Evolutionary conservation across 2,113 vertebrate species (phyloP).

Genomic region (Lynx canadensis): DNA sequence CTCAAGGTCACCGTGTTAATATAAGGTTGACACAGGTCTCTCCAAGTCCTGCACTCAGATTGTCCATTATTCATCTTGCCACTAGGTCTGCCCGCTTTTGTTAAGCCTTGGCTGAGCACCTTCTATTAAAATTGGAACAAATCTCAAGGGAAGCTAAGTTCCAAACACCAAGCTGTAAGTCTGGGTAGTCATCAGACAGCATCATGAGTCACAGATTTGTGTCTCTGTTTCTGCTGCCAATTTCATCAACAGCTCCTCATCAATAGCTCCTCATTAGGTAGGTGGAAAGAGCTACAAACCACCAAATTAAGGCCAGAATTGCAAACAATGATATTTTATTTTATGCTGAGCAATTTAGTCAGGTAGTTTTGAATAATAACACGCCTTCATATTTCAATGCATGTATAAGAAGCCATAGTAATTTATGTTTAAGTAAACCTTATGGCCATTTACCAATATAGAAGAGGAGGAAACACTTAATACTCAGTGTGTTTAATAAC

Average conservation of each 20-base stretch:
- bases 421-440: constrained; percentile 10
- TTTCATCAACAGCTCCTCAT: constrained; percentile 38
- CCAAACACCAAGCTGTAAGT: constrained; percentile 64
- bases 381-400: not conserved
- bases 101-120: constrained; percentile 64
- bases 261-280: constrained; percentile 44
- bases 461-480: not conserved
- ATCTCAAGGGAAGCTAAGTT: constrained; percentile 51
- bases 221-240: constrained; percentile 6
- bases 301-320: constrained; percentile 35
- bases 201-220: not conserved
- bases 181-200: constrained; percentile 56
- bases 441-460: not conserved
- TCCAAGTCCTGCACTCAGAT: constrained; percentile 67
- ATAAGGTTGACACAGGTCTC: constrained; percentile 66
- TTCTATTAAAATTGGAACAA: constrained; percentile 79
- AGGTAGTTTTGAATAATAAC: not conserved
- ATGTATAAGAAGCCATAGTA: not conserved
- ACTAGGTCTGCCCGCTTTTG: constrained; percentile 59
- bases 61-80: constrained; percentile 71
- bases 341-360: not conserved
- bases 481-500: not conserved
- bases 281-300: not conserved
- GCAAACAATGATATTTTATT: not conserved
- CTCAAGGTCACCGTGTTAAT: constrained; percentile 69